phyloP scores from a whole-genome alignment of 2,113 vertebrate genomes.

The Epinephelus moara region DNA sequence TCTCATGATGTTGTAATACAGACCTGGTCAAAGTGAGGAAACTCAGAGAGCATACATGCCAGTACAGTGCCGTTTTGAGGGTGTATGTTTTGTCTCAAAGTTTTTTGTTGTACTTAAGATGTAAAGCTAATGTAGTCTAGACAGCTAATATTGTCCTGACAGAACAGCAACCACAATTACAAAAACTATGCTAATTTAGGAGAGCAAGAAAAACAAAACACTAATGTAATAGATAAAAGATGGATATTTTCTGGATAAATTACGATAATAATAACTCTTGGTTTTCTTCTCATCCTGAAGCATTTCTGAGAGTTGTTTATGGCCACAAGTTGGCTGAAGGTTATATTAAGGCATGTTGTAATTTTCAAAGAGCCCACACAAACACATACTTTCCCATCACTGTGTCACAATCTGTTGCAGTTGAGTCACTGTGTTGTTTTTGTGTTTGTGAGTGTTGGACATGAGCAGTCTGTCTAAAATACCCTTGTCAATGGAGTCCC shows the following conservation, averaged over 20 bases:
- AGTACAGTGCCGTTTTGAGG: neutral
- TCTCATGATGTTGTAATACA: neutral
- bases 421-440: conserved; percentile 52
- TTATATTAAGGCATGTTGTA: conserved; percentile 25
- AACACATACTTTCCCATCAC: conserved; percentile 37
- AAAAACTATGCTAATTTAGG: neutral
- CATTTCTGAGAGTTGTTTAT: conserved; percentile 8
- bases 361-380: conserved; percentile 32
- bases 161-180: neutral
- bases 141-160: neutral
- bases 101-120: neutral
- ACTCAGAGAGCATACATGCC: neutral
- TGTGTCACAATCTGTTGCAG: conserved; percentile 28
- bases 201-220: neutral
- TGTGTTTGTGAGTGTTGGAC: conserved; percentile 36
- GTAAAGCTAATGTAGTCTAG: neutral
- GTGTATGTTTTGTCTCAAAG: neutral
- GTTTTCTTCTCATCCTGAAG: neutral
- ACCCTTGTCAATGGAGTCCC: conserved; percentile 20
- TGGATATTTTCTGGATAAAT: neutral
- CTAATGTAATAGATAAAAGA: neutral
- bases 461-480: conserved; percentile 23
- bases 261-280: neutral
- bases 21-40: neutral
- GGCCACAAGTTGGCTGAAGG: neutral